Percentiles rank a stretch among this genome's conserved stretches.
phyloP scores from a whole-genome alignment of 2,113 vertebrate genomes.

The Polyodon spathula region DNA sequence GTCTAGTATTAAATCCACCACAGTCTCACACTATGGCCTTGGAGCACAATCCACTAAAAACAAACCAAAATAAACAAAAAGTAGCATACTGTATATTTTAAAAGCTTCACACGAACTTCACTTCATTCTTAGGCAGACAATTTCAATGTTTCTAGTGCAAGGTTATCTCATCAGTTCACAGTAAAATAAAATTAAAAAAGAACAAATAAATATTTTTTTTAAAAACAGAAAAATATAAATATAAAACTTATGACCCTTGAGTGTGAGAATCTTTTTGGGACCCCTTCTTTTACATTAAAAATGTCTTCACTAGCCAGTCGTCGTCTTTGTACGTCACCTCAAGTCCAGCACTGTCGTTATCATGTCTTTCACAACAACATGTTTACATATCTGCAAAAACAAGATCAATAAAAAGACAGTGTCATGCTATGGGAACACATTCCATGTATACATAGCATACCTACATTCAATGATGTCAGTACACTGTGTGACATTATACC shows the following conservation, averaged over 20 bases:
- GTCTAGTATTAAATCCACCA: neutral
- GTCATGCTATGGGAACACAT: neutral
- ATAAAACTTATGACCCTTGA: constrained; percentile 54
- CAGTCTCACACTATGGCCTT: neutral
- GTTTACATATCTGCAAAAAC: constrained; percentile 71
- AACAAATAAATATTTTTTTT: constrained; percentile 76
- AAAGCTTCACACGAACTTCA: constrained; percentile 22
- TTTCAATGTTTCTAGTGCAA: constrained; percentile 9
- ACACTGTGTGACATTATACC: too few relatives aligned
- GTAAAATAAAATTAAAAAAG: constrained; percentile 51
- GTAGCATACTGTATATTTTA: constrained; percentile 14
- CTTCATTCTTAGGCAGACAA: constrained; percentile 9
- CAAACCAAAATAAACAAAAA: constrained; percentile 6
- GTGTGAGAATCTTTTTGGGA: constrained; percentile 48
- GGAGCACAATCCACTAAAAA: constrained; percentile 21
- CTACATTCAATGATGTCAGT: too few relatives aligned
- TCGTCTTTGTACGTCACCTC: constrained; percentile 65
- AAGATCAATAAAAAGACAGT: constrained; percentile 4
- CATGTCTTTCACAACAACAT: constrained; percentile 73
- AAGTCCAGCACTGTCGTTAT: constrained; percentile 79
- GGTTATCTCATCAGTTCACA: constrained; percentile 30
- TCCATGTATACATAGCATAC: too few relatives aligned
- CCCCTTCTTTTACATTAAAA: constrained; percentile 26
- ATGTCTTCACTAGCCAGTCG: constrained; percentile 4
- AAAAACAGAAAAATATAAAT: constrained; percentile 69